Conservation (phyloP, 2,113 vertebrate genomes). For the Psophia crepitans region DNA sequence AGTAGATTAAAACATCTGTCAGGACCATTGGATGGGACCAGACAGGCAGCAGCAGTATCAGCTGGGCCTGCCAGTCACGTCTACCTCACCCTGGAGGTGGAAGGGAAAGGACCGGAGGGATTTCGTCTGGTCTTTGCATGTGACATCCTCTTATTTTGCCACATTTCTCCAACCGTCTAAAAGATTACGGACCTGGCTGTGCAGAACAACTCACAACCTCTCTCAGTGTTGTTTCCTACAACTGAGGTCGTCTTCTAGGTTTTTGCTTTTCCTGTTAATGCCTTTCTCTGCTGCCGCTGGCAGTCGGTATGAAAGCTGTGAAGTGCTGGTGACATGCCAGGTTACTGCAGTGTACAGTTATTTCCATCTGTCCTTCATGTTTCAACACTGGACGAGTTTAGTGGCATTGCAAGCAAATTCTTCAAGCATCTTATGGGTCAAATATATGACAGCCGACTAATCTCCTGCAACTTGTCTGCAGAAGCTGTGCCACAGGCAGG, state of each 20-base stretch:
- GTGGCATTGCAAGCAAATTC: not conserved
- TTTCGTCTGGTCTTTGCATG: accelerated
- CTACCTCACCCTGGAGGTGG: not conserved
- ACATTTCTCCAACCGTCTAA: not conserved
- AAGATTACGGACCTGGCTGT: not conserved
- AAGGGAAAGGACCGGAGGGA: not conserved
- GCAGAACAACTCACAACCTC: not conserved
- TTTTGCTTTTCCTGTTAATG: not conserved
- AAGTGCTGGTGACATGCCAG: not conserved
- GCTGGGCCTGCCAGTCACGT: conserved; percentile 71
- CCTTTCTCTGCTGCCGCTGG: not conserved
- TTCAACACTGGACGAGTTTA: not conserved
- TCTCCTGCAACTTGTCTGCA: not conserved
- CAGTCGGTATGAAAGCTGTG: not conserved
- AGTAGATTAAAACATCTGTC: conserved; percentile 81
- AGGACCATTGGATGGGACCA: conserved; percentile 46
- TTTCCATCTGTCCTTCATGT: not conserved
- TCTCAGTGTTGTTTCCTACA: not conserved
- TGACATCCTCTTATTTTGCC: not conserved
- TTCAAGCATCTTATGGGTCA: not conserved
- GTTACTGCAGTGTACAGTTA: conserved; percentile 5
- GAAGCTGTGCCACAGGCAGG: not conserved
- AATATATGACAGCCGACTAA: not conserved
- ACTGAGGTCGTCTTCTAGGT: not conserved
- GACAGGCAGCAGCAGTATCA: conserved; percentile 46